These are phyloP conservation scores for Parambassis ranga DNA, from an alignment of 2,797 vertebrate genomes.

Conservation along the genomic window DNA sequence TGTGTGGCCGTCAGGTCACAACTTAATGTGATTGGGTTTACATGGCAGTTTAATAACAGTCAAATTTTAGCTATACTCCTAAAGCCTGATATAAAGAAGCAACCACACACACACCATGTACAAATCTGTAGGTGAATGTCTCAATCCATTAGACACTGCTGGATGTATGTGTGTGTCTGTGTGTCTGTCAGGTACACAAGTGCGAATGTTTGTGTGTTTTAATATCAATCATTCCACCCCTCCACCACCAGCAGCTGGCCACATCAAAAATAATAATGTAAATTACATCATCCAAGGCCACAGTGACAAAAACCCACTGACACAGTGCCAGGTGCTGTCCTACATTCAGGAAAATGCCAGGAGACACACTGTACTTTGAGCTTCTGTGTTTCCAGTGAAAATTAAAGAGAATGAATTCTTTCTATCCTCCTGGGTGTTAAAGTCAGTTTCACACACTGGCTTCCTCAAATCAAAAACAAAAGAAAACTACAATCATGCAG, in stretches of 20 bases:
- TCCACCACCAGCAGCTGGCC: neutral
- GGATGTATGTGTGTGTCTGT: conserved; percentile 4
- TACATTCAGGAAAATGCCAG: conserved; percentile 23
- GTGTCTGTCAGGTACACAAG: conserved; percentile 16
- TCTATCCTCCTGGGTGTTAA: too few species aligned
- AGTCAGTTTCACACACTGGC: too few species aligned
- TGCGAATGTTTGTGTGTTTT: conserved; percentile 30
- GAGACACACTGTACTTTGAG: neutral
- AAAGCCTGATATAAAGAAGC: neutral
- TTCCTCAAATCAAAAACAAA: too few species aligned
- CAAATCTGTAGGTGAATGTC: conserved; percentile 4
- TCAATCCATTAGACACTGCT: conserved; percentile 16
- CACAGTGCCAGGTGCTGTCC: conserved; percentile 56
- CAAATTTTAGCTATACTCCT: neutral
- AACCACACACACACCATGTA: neutral
- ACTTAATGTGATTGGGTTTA: conserved; percentile 34
- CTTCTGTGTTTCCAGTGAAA: neutral
- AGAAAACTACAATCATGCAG: too few species aligned
- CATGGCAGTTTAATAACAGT: conserved; percentile 10
- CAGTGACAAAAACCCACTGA: conserved; percentile 15
- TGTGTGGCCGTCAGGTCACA: conserved; percentile 7
- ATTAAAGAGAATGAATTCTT: too few species aligned
- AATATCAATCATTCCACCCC: conserved; percentile 52
- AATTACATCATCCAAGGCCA: conserved; percentile 31
- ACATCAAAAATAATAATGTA: conserved; percentile 52